Evolutionary conservation across 1,140 invertebrate species (phyloP), one percentile per base, ranked within the genome.

Genomic region (Popillia japonica): DNA sequence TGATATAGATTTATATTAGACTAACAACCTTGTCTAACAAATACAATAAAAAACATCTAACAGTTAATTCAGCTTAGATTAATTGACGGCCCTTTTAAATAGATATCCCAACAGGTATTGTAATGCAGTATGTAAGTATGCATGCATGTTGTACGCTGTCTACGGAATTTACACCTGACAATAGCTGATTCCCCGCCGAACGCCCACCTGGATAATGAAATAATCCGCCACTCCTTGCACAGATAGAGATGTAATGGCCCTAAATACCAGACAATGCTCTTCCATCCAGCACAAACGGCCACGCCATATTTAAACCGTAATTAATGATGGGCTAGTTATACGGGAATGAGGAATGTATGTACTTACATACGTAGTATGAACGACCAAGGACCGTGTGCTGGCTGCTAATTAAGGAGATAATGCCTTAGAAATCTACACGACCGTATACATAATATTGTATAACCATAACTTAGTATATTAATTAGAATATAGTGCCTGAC

Each of bases 171-270:
- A 85, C 84, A 85, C 84, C 83, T 84, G 83, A 85, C 84, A 84
- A 85, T 84, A 83, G 81, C 80, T 81, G 79, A 82, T 81, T 80
- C 79, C 76, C 80, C 75, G 81, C 79, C 76, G 78, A 80, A 83
- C 84, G 84, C 84, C 84, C 84, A 85, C 84, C 81, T 83, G 79
- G 79, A 34, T 83, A 84, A 84, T 85, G 84, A 84, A 85, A 85
- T 85, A 84, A 85, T 85, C 83, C 80, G 81, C 84, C 84, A 84
- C 84, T 83, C 84, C 83, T 82, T 82, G 77, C 78, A 76, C 81
- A 83, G 83, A 85, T 85, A 84, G 84, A 85, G 84, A 81, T 84
- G 84, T 85, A 84, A 84, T 84, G 83, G 79, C 80, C 73, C 79
- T 82, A 80, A 83, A 84, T 82, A 83, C 84, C 81, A 75, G 72